Evolutionary conservation across 2,113 vertebrate genomes (phyloP).

Genomic region (Leucopsar rothschildi): DNA sequence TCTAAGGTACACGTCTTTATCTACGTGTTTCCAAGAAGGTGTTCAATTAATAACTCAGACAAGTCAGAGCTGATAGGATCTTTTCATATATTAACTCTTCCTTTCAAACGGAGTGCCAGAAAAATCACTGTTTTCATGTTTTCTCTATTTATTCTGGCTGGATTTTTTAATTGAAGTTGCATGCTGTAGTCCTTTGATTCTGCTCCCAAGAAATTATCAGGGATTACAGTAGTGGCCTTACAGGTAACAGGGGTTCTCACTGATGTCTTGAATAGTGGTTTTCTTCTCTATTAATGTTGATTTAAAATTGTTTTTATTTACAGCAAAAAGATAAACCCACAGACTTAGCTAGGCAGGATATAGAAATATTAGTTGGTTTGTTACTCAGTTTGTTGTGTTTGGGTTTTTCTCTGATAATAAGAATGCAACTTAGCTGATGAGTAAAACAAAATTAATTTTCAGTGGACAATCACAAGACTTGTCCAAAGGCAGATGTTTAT

Average conservation of each 20-base stretch:
- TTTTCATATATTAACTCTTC: conserved; percentile 60
- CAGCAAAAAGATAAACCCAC: neutral
- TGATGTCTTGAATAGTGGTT: neutral
- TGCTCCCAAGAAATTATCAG: conserved; percentile 37
- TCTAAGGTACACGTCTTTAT: conserved; percentile 59
- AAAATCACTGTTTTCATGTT: conserved; percentile 51
- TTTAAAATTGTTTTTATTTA: conserved; percentile 1
- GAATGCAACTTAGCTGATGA: neutral
- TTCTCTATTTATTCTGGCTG: conserved; percentile 40
- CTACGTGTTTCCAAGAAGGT: conserved; percentile 62
- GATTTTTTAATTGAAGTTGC: neutral
- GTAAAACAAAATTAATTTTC: neutral
- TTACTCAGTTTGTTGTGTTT: neutral
- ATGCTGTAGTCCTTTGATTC: conserved; percentile 32
- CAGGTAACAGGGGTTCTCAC: neutral
- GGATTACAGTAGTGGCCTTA: conserved; percentile 3
- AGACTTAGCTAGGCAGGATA: neutral
- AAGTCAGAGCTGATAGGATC: conserved; percentile 57
- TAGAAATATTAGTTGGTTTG: neutral
- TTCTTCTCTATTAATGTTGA: neutral
- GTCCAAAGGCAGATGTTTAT: neutral
- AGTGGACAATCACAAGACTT: neutral
- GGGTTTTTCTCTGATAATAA: neutral
- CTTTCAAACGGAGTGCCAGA: conserved; percentile 17
- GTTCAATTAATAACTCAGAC: conserved; percentile 64